Evolutionary conservation across 1,140 invertebrate genomes (phyloP), one percentile per base, ranked within the genome.

Genomic region (Asbolus verrucosus): DNA sequence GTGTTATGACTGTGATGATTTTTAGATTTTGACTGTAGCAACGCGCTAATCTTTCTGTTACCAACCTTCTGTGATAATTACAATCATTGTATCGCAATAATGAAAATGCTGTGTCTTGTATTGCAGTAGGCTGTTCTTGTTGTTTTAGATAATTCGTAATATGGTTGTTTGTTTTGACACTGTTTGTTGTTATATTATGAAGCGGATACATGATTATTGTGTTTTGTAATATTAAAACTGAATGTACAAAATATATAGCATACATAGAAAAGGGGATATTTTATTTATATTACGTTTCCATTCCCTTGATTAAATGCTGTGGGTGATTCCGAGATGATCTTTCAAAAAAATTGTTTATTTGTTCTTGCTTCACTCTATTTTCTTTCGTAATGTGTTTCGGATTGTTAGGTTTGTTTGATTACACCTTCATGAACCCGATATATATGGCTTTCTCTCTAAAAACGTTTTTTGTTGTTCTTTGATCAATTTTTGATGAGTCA

Each of bases 21-120:
- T 69, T 46, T 39, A 62, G 24, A 39, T 65, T 70, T 38, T 33
- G 14, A 31, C 31, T 31, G 62, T 70, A 70, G 61, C 61, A 18
- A 54, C 33, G 69, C 61, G 69, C 69, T 70, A 68, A 27, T 50
- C 21, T 60, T 73, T 77, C 68, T 46, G 62, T 78, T 76, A 73
- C 27, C 60, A 78, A 78, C 73, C 75, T 79, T 79, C 77, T 79
- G 77, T 79, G 77, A 79, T 79, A 79, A 78, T 79, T 77, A 79
- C 77, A 79, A 79, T 79, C 77, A 79, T 77, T 78, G 72, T 79
- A 79, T 73, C 73, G 77, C 77, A 79, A 79, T 79, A 79, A 79
- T 77, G 74, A 77, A 79, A 76, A 77, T 74, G 76, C 76, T 77
- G 77, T 79, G 77, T 79, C 76, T 79, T 79, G 77, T 76, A 79